Evolutionary conservation across 1,140 invertebrate species (phyloP), one percentile per base, ranked within the genome.

Genomic region (Brachionus rubens): DNA sequence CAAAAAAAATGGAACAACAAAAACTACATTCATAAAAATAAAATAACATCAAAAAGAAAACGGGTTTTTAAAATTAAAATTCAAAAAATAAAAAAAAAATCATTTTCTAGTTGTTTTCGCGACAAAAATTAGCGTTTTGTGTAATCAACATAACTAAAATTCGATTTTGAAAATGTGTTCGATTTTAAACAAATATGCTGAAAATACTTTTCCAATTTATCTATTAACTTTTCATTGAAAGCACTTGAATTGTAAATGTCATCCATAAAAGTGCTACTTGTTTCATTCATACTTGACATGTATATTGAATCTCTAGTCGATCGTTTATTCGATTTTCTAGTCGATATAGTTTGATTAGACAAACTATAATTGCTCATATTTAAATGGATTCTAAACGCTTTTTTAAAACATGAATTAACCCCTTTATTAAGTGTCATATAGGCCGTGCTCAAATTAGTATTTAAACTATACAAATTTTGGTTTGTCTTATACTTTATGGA

Each of bases 111-210:
- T 3, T 36, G 33, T 16, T 36, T n/a, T n/a, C n/a, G n/a, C n/a
- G n/a, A n/a, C n/a, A n/a, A n/a, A n/a, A n/a, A n/a, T 33, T 9
- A 59, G n/a, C 36, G 30, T 59, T 59, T 59, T 4, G 54, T 59
- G 16, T 33, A 59, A 59, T 59, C 54, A 59, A 59, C 54, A 59
- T 59, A 59, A 59, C 54, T 59, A 59, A 59, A 59, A 59, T 59
- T 59, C n/a, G 54, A 59, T 36, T 36, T 36, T 5, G 33, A 36
- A 36, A 36, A 36, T n/a, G 36, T 36, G 9, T 59, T 59, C 16
- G 54, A 59, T 40, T 59, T 59, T 16, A 59, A 59, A 59, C 54
- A 59, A 59, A 59, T 33, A 59, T 59, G 36, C n/a, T 59, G 54
- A 59, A 59, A 36, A 59, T 59, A 59, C 19, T 59, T 59, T 59